Evolutionary conservation across 2,797 vertebrate genomes (phyloP), one percentile per base, ranked within the genome.

Genomic region (Aulostomus chinensis): DNA sequence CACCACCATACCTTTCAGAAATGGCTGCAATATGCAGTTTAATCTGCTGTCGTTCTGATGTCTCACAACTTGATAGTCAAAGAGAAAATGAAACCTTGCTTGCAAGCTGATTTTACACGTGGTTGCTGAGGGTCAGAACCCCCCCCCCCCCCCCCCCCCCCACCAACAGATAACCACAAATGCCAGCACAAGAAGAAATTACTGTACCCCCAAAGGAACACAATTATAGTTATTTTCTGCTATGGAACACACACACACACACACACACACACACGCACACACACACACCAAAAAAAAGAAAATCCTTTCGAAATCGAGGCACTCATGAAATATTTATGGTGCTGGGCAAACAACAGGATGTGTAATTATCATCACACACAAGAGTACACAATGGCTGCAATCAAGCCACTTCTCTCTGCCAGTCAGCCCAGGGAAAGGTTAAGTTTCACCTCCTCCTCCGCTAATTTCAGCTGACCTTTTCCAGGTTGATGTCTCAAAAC

Each of bases 301-400:
- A 66, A 38, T 53, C 24, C 42, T 54, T 20, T 71, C n/a, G 28
- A 36, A 78, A 68, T 36, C 65, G 28, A 33, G 43, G 25, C 49
- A 33, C 68, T 80, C 56, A 78, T 86, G 72, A 79, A 84, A 73
- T 76, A 86, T 84, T 71, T 68, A 86, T 80, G 45, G 24, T 40
- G 59, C 53, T 31, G 24, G 22, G 73, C 66, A 84, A 89, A 89
- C 85, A 88, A 84, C 86, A 71, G 75, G 78, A 84, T 80, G 71
- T 84, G 83, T 84, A 85, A 90, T 91, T 91, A 91, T 90, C 86
- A 90, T 90, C 85, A 89, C 72, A 83, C 78, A 82, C 67, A 76
- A 65, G 74, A 65, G 71, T 71, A 84, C 80, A 88, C 85, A 87
- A 84, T 79, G 70, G 78, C 71, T 78, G 80, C 87, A 89, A 89